These are phyloP conservation scores for Stomatorhinus walkeri DNA, from an alignment of 2,797 vertebrate species.

Conservation along the genomic window DNA sequence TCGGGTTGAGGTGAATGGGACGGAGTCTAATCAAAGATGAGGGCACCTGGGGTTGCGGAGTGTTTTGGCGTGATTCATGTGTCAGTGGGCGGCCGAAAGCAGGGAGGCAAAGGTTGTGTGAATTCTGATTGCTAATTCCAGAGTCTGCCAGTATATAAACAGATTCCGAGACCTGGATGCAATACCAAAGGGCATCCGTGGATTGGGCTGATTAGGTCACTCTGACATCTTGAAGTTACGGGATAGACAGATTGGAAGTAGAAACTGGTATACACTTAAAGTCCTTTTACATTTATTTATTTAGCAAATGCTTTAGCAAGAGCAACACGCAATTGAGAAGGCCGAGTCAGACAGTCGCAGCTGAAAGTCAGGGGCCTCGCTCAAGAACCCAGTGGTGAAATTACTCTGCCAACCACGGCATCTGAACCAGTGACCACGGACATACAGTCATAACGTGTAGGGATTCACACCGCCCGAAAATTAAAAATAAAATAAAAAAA, in stretches of 20 bases:
- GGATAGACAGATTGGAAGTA: neutral
- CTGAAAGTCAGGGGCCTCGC: neutral
- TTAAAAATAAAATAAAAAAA: neutral
- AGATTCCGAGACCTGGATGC: neutral
- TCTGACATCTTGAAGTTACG: neutral
- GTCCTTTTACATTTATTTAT: neutral
- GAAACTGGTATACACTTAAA: neutral
- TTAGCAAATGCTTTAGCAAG: neutral
- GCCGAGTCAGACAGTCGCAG: neutral
- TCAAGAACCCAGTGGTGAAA: neutral
- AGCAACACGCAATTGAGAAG: neutral
- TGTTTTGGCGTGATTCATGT: neutral
- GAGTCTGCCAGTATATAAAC: conserved; percentile 1
- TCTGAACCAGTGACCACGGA: neutral
- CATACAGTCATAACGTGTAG: neutral
- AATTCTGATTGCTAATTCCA: neutral
- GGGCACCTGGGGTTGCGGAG: neutral
- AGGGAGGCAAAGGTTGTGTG: neutral
- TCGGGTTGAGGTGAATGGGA: neutral
- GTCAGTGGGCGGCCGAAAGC: neutral
- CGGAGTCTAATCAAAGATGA: neutral
- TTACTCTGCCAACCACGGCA: neutral
- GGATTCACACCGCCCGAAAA: neutral
- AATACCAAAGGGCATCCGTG: neutral
- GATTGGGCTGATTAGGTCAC: neutral